Base-by-base conservation (phyloP, 2,797 vertebrate genomes). In the Malacoctenus gilli region DNA sequence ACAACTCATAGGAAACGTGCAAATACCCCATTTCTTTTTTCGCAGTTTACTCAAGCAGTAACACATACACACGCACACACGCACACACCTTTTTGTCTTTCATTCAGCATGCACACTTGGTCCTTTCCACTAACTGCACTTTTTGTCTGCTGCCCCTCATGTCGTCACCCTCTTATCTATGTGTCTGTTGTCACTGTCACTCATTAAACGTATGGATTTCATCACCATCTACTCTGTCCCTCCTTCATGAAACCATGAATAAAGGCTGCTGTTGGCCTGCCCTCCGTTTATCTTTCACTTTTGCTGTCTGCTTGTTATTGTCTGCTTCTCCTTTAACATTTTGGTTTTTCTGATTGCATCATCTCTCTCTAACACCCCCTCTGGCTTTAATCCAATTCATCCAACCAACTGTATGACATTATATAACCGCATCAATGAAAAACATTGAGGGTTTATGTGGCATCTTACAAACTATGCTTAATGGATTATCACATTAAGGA, bases 211-310 rank as follows among this genome's bases (percentile, higher is more conserved):
- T 86, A 46, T 49, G 44, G 12, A 8, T 56, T 59, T 62, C 57
- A 39, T 37, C 15, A 28, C n/a, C n/a, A 48, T 35, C 54, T 48
- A n/a, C 21, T 15, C 49, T 57, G 56, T 82, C 47, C 79, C 49
- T 83, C 52, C 38, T 61, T 68, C 47, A 42, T 66, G n/a, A 49
- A 67, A 66, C 37, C 37, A 37, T 59, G 14, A 92, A 92, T 90
- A 90, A 92, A 92, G 55, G 56, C 71, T 74, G 25, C 47, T 73
- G 36, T 72, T 34, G 42, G 61, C 56, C 30, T 22, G n/a, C 70
- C 14, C 40, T 50, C 44, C 30, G 15, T 52, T 57, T 68, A 34
- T 82, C 50, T 83, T 22, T 74, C 65, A 57, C 66, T 57, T 42
- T 32, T 42, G 8, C 46, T 64, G 42, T 69, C 56, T 80, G 40